phyloP scores from a whole-genome alignment of 2,113 vertebrate genomes.

The Ornithorhynchus anatinus region DNA sequence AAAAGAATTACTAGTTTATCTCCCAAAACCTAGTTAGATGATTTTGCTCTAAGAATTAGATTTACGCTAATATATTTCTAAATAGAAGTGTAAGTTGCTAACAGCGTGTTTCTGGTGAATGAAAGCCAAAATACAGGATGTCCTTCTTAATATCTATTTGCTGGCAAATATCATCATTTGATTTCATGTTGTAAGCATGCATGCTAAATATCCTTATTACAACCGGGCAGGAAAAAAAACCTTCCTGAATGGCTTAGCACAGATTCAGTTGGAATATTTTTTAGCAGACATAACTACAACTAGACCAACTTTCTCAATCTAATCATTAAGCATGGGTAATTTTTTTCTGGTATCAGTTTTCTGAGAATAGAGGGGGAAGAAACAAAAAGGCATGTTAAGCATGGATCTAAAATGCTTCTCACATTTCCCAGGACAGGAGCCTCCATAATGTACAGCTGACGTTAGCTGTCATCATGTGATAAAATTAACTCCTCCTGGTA shows the following conservation, averaged over 20 bases:
- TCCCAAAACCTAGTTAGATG: too few species aligned
- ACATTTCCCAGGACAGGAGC: conserved; percentile 49
- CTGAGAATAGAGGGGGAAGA: background rate
- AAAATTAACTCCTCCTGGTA: conserved; percentile 45
- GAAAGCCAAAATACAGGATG: background rate
- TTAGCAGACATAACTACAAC: background rate
- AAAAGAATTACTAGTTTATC: too few species aligned
- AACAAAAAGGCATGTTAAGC: conserved; percentile 15
- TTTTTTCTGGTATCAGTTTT: conserved; percentile 32
- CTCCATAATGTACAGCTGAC: conserved; percentile 51
- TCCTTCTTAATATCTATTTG: background rate
- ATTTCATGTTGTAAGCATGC: background rate
- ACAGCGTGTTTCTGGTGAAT: background rate
- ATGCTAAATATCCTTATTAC: background rate
- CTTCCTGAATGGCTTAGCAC: background rate
- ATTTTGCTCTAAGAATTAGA: too few species aligned
- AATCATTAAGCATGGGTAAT: background rate
- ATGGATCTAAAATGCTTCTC: conserved; percentile 49
- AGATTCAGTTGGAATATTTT: background rate
- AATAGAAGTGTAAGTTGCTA: background rate
- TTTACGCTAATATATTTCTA: background rate
- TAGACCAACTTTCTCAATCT: conserved; percentile 16
- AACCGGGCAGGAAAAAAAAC: background rate
- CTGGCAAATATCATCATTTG: background rate
- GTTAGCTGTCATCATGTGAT: conserved; percentile 53